Evolutionary conservation across 2,888 invertebrate species (phyloP).

Genomic region (Amorpha juglandis): DNA sequence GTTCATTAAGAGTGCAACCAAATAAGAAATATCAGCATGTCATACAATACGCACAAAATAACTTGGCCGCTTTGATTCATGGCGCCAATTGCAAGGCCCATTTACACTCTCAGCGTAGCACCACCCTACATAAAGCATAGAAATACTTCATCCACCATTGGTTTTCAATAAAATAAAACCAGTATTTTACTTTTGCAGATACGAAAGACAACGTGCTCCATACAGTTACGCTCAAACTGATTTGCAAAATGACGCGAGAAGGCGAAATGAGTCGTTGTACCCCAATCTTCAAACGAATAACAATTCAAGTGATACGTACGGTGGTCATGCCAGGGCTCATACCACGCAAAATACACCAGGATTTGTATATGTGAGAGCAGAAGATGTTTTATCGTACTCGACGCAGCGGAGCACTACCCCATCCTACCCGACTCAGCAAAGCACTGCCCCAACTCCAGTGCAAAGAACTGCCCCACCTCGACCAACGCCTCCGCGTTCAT

Average conservation of each 20-base stretch:
- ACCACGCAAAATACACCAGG: neutral
- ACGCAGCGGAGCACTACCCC: neutral
- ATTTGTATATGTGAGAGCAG: neutral
- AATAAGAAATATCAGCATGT: no score
- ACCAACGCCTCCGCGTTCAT: neutral
- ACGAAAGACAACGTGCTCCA: constrained; percentile 41
- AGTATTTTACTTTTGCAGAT: constrained; percentile 33
- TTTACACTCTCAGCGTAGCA: no score
- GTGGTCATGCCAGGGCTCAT: neutral
- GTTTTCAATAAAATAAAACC: neutral
- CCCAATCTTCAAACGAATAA: constrained; percentile 34
- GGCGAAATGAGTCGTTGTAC: constrained; percentile 28
- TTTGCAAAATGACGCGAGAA: constrained; percentile 28
- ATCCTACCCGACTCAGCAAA: neutral
- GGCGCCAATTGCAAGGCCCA: no score
- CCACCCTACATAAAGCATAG: no score
- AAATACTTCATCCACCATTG: neutral
- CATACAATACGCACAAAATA: no score
- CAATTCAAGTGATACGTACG: neutral
- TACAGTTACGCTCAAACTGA: constrained; percentile 40
- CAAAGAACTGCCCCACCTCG: neutral
- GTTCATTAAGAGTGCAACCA: no score
- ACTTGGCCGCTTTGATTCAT: no score
- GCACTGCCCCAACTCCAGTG: neutral
- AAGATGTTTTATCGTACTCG: neutral